A percentile compares a stretch with the other conserved stretches of the same genome.
Conservation (phyloP, 37 sponge, comb jelly and placozoan genomes). For the Axinella damicornis region DNA sequence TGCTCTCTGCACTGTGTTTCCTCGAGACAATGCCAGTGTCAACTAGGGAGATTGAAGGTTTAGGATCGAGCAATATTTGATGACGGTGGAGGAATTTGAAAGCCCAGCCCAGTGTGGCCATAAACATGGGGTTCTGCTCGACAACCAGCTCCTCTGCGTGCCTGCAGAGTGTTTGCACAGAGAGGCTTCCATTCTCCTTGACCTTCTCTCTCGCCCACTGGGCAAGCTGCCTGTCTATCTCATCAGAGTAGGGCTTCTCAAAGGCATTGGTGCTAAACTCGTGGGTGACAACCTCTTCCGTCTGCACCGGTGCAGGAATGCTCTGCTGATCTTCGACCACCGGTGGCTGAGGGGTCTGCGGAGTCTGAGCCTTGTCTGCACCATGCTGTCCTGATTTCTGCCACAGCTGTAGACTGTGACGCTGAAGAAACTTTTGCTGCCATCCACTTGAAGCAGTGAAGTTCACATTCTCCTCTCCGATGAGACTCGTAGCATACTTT, state of each 20-base stretch:
- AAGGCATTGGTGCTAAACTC: constrained; percentile 17
- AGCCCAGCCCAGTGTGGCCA: constrained; percentile 78
- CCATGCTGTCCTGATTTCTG: neutral
- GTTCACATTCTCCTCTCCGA: constrained; percentile 64
- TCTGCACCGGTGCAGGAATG: constrained; percentile 63
- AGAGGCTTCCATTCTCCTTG: constrained; percentile 36
- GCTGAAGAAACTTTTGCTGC: constrained; percentile 76
- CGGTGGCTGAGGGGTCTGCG: neutral
- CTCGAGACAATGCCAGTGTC: neutral
- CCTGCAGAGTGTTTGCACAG: constrained; percentile 47
- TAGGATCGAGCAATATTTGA: constrained; percentile 72
- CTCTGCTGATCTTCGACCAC: constrained; percentile 35
- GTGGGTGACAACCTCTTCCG: constrained; percentile 63
- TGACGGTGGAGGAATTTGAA: constrained; percentile 71
- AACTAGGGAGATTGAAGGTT: constrained; percentile 22
- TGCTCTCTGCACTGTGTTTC: neutral
- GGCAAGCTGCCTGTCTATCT: constrained; percentile 45
- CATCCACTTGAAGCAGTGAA: constrained; percentile 82
- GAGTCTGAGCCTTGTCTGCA: neutral
- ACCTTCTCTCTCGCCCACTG: constrained; percentile 66
- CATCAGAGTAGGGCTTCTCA: constrained; percentile 42
- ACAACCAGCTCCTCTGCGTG: constrained; percentile 51
- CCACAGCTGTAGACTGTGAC: constrained; percentile 64
- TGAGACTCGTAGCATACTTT: constrained; percentile 62
- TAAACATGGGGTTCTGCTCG: constrained; percentile 43